Evolutionary conservation across 2,113 vertebrate genomes (phyloP), one percentile per base, ranked within the genome.

Genomic region (Oreochromis aureus): DNA sequence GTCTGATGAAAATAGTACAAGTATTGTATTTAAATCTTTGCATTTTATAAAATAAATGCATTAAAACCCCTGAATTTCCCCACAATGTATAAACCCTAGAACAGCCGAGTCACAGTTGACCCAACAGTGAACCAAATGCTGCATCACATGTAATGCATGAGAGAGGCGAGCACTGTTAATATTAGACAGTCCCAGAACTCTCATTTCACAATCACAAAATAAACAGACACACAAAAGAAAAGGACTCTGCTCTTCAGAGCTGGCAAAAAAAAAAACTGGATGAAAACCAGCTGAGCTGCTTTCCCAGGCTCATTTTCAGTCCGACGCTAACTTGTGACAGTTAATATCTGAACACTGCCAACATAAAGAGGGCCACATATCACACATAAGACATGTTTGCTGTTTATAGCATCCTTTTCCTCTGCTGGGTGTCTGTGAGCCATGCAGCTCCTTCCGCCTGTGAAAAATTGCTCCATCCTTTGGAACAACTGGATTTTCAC

Each of bases 201-300:
- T 71, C 3, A 78, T 89, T 91, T 86, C 85, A 61, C 79, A 81
- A 89, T 89, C 82, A 12, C 13, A 61, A 53, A 85, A 85, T 83
- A 48, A 51, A 81, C 88, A 83, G 5, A 19, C 48, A 58, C 6
- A 66, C 73, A 27, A 66, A 13, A 58, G 63, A 27, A 63, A 3
- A 7, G 59, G 71, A 87, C 82, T 84, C 34, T 91, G 86, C 69
- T 81, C 48, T 53, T 61, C 61, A 30, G 78, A 69, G 8, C 44
- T 86, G 7, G 12, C 27, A 39, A 80, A 78, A 87, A 90, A n/a
- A n/a, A 6, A 3, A 56, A 63, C 24, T 8, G 18, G 19, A 76
- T 55, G 11, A 73, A 90, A 89, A 80, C 3, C 34, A 86, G 66
- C 19, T 11, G 1, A 11, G 9, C 24, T n/a, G 16, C 27, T 30